A percentile compares a stretch with the other conserved stretches of the same genome.
Evolutionary conservation across 2,113 vertebrate species (phyloP).

Genomic region (Phodopus roborovskii): DNA sequence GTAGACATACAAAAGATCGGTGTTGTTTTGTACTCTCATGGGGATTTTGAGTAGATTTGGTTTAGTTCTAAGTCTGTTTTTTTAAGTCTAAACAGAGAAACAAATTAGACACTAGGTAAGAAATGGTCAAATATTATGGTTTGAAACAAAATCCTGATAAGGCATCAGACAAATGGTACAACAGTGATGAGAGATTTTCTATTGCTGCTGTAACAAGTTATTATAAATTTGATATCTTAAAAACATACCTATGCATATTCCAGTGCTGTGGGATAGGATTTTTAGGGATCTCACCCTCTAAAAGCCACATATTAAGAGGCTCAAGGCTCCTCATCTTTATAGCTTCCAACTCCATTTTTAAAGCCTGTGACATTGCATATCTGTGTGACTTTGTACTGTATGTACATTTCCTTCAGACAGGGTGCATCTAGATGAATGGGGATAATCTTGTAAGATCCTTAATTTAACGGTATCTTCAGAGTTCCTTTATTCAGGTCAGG

Average conservation of each 20-base stretch:
- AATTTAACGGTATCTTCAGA: conserved; percentile 1
- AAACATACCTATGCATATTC: not conserved
- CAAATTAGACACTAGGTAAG: conserved; percentile 57
- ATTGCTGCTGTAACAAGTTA: not conserved
- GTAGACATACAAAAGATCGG: conserved; percentile 42
- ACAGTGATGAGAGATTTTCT: not conserved
- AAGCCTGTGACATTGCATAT: not conserved
- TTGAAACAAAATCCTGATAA: conserved; percentile 39
- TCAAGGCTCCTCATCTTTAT: not conserved
- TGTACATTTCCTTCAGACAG: not conserved
- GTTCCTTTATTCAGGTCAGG: not conserved
- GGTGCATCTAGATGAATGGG: not conserved
- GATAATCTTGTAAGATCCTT: not conserved
- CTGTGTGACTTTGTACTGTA: not conserved
- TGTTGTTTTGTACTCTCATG: conserved; percentile 12
- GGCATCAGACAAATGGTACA: not conserved
- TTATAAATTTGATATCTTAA: not conserved
- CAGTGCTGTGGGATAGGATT: not conserved
- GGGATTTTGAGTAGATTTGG: conserved; percentile 48
- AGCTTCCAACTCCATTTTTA: not conserved
- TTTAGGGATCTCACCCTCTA: not conserved
- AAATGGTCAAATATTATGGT: conserved; percentile 52
- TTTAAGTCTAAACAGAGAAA: conserved; percentile 54
- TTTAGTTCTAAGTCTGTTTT: conserved; percentile 30
- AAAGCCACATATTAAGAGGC: not conserved